Percentiles rank a stretch among this genome's conserved stretches.
Conservation (phyloP, 2,888 invertebrate genomes). For the Syrphus vitripennis region DNA sequence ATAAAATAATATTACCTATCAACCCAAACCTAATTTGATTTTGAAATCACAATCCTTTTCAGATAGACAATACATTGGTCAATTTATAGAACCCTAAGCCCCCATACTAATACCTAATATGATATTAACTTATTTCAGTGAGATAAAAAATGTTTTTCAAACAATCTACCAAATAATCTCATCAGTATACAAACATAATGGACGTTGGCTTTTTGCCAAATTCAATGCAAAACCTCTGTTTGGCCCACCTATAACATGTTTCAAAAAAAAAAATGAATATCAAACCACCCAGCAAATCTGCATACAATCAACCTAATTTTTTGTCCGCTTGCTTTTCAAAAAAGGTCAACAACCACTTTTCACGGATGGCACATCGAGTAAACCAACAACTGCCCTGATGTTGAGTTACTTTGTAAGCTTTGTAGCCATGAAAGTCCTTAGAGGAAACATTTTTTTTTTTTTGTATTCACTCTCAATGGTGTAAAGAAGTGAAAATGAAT, state of each 20-base stretch:
- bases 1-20: too few relatives aligned
- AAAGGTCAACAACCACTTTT: conserved; percentile 69
- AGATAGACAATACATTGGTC: not conserved
- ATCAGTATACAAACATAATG: conserved; percentile 27
- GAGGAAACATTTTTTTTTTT: conserved; percentile 16
- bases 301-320: conserved; percentile 71
- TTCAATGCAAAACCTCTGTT: conserved; percentile 36
- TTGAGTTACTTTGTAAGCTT: conserved; percentile 43
- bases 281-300: conserved; percentile 55
- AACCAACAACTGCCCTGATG: conserved; percentile 40
- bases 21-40: too few relatives aligned
- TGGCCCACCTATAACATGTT: not conserved
- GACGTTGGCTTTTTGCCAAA: conserved; percentile 54
- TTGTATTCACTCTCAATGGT: conserved; percentile 25
- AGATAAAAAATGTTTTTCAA: not conserved
- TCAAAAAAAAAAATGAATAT: conserved; percentile 8
- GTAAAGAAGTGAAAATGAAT: conserved; percentile 37
- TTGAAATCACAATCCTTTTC: too few relatives aligned
- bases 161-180: conserved; percentile 21
- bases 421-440: conserved; percentile 56
- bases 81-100: not conserved
- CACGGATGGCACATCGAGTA: conserved; percentile 24
- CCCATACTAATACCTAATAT: conserved; percentile 28
- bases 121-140: not conserved
- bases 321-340: conserved; percentile 36